Base-by-base conservation (phyloP, 2,113 vertebrate genomes). In the Capreolus pygargus region DNA sequence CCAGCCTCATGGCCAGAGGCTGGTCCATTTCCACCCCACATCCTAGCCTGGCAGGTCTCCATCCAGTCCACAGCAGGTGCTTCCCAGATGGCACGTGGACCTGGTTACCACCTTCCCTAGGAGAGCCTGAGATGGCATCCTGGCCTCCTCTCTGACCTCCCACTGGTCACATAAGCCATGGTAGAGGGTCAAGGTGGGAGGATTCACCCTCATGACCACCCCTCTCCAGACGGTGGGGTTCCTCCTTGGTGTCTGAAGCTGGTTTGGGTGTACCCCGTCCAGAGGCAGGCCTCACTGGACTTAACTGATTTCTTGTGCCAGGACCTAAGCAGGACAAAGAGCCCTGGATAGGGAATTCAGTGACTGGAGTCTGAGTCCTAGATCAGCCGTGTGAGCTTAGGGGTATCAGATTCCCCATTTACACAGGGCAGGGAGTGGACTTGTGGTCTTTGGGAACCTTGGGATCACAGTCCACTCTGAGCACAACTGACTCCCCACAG, bases 371-470 rank as follows among this genome's bases (percentile, higher is more conserved):
- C 57, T n/a, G 16, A 93, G 64, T 85, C 28, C 82, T 17, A 2
- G 14, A 43, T 64, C 74, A 81, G 54, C 13, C 11, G 1, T 16
- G 12, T 84, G 47, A 58, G 23, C 74, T n/a, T 54, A 3, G 33
- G 17, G 6, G 19, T 47, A 2, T 23, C 50, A 2, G 47, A 15
- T 21, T 61, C 50, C 39, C 70, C 28, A 15, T 55, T 33, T 52
- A 86, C 12, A 30, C 19, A 10, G 47, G 5, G 23, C 55, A 67
- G 21, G 52, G n/a, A 83, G n/a, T 39, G 21, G 7, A 36, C 33
- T 27, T 0, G 0, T 55, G 21, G 81, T 55, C 52, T n/a, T 52
- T 55, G 52, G 33, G n/a, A 83, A 55, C 19, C 50, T 15, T 83
- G 1, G 9, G 52, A 25, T n/a, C 30, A 27, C 39, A 21, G 7